These are phyloP conservation scores for Manduca sexta DNA, from an alignment of 1,140 invertebrate genomes.

Conservation along the genomic window DNA sequence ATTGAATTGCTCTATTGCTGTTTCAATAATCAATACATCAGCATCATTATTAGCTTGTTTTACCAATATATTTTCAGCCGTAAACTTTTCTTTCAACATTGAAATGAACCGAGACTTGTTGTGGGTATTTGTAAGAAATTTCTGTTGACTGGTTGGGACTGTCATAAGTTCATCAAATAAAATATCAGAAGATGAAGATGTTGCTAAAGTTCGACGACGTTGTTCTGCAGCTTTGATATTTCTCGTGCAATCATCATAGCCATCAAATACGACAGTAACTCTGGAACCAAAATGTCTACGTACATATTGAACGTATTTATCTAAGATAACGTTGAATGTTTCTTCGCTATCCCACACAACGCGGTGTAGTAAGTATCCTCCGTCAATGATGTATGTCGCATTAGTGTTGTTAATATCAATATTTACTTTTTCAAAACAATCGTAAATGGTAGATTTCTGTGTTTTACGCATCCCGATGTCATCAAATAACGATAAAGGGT, in stretches of 20 bases:
- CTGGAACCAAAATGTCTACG: constrained; percentile 32
- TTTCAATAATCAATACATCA: constrained; percentile 35
- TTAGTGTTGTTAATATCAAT: constrained; percentile 21
- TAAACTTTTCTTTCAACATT: constrained; percentile 30
- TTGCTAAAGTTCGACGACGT: constrained; percentile 23
- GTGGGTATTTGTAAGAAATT: constrained; percentile 36
- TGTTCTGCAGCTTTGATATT: constrained; percentile 33
- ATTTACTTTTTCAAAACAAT: constrained; percentile 32
- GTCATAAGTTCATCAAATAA: too few species aligned
- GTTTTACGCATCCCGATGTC: constrained; percentile 29
- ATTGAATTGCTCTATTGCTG: constrained; percentile 37
- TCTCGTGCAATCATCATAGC: constrained; percentile 27
- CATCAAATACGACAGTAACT: constrained; percentile 36
- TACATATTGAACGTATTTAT: constrained; percentile 25
- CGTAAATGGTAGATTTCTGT: constrained; percentile 40
- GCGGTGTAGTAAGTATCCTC: constrained; percentile 34
- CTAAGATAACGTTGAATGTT: constrained; percentile 36
- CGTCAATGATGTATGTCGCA: constrained; percentile 27
- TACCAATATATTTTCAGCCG: constrained; percentile 20
- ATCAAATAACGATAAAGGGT: constrained; percentile 40
- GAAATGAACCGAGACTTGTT: constrained; percentile 42
- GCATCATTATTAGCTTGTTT: constrained; percentile 36
- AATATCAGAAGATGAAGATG: constrained; percentile 29
- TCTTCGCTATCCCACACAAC: constrained; percentile 34
- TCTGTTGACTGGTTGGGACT: constrained; percentile 30